Evolutionary conservation across 2,113 vertebrate genomes (phyloP).

Genomic region (Tragelaphus scriptus): DNA sequence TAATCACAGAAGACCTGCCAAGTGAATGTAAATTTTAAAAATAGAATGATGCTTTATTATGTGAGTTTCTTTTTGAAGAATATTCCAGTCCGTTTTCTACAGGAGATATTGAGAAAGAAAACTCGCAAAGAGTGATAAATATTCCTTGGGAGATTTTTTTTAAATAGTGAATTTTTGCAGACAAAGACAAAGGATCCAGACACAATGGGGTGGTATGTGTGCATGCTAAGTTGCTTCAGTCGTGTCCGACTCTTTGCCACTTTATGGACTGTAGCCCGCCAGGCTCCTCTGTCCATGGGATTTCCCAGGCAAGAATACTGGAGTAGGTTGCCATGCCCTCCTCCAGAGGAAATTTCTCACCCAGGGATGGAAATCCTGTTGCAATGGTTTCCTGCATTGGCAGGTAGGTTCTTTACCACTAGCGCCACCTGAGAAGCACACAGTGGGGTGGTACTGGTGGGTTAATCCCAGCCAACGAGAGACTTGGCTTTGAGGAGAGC

Average conservation of each 20-base stretch:
- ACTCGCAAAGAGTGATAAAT: background rate
- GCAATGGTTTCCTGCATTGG: accelerated
- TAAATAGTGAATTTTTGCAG: background rate
- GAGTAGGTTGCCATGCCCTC: background rate
- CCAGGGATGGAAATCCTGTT: background rate
- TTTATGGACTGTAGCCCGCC: background rate
- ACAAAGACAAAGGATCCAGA: background rate
- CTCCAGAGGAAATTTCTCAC: background rate
- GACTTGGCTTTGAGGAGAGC: background rate
- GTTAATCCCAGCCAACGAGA: background rate
- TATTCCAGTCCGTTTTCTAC: background rate
- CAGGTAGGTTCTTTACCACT: background rate
- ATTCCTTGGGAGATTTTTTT: background rate
- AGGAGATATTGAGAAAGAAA: background rate
- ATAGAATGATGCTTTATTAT: background rate
- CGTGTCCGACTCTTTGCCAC: background rate
- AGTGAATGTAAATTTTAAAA: background rate
- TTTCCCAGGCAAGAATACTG: background rate
- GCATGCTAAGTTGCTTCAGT: background rate
- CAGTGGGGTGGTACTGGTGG: background rate
- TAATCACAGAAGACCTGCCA: background rate
- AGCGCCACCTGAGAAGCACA: background rate
- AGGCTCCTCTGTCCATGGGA: background rate
- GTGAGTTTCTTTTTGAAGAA: background rate
- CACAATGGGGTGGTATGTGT: background rate